Conservation (phyloP, 2,797 vertebrate species). For the Tamandua tetradactyla region DNA sequence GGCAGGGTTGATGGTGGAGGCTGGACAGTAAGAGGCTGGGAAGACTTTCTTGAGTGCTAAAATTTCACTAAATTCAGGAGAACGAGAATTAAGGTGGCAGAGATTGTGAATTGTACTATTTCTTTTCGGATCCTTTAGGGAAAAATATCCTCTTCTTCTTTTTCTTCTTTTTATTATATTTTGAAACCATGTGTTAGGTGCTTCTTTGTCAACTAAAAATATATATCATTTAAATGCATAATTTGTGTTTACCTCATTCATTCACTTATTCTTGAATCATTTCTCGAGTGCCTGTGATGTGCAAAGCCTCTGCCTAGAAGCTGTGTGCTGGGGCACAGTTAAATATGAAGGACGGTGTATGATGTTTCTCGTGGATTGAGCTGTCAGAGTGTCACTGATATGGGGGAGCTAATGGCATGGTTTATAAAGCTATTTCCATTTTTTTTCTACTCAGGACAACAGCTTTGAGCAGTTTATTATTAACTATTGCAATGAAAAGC, state of each 20-base stretch:
- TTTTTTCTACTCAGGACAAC: constrained; percentile 91
- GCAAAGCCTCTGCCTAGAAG: neutral
- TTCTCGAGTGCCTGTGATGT: neutral
- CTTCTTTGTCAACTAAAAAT: constrained; percentile 32
- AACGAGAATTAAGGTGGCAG: neutral
- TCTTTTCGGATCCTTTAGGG: neutral
- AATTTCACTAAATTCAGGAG: neutral
- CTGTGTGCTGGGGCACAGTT: neutral
- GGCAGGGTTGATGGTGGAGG: neutral
- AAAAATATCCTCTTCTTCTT: neutral
- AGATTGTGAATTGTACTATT: neutral
- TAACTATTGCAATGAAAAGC: constrained; percentile 99
- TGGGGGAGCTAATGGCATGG: neutral
- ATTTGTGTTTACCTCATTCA: neutral
- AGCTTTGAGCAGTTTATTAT: constrained; percentile 99
- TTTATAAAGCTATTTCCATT: constrained; percentile 19
- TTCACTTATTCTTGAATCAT: neutral
- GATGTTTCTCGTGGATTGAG: neutral
- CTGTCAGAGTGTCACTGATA: neutral
- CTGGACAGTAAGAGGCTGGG: neutral
- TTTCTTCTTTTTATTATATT: no score
- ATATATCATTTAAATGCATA: neutral
- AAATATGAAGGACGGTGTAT: neutral
- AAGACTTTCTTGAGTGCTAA: neutral
- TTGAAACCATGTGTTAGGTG: neutral